Evolutionary conservation across 92 coral and sea anemone species (phyloP).

Genomic region (Umimayanthus chanpuru): DNA sequence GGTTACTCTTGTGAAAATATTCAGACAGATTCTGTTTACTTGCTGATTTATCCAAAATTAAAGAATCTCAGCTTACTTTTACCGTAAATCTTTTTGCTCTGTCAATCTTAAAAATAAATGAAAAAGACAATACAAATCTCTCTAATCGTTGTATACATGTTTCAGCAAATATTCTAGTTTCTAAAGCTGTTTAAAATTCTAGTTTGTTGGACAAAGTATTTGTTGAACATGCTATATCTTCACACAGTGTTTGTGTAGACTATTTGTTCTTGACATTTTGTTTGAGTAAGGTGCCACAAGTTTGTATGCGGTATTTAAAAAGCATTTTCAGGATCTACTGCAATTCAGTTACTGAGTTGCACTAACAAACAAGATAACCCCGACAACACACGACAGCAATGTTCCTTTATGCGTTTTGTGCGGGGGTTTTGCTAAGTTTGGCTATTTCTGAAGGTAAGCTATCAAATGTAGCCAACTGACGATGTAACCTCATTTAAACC

Average conservation of each 20-base stretch:
- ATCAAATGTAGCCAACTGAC: background rate
- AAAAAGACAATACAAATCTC: too few relatives aligned
- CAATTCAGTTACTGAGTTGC: background rate
- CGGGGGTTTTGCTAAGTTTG: background rate
- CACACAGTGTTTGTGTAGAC: background rate
- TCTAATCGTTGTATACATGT: too few relatives aligned
- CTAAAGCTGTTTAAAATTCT: background rate
- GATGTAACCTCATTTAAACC: background rate
- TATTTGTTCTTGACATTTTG: background rate
- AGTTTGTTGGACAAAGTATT: too few relatives aligned
- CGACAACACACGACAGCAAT: background rate
- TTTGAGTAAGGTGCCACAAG: background rate
- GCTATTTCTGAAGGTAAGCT: background rate
- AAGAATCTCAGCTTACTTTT: background rate
- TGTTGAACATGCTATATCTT: background rate
- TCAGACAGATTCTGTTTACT: background rate
- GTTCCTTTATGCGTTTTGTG: background rate
- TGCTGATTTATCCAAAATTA: background rate
- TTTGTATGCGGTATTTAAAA: background rate
- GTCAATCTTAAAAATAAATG: background rate
- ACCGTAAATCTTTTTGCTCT: background rate
- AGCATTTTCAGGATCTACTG: background rate
- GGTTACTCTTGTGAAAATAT: background rate
- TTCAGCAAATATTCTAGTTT: too few relatives aligned
- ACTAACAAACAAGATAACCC: background rate